Conservation (phyloP, 2,888 invertebrate genomes). For the Selenia dentaria region DNA sequence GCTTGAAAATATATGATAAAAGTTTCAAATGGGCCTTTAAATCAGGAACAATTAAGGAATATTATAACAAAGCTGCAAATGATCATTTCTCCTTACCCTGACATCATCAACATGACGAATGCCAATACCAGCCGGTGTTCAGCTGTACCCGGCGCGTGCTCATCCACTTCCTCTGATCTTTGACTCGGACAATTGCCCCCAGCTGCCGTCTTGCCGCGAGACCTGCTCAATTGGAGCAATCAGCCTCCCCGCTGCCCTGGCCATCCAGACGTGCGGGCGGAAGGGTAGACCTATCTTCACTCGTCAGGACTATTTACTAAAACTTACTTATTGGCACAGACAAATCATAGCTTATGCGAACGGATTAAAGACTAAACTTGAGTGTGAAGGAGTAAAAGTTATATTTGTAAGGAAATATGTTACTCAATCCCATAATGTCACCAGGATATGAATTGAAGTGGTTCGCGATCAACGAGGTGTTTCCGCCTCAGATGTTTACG, state of each 20-base stretch:
- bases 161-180: constrained; percentile 82
- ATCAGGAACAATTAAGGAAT: too few species aligned
- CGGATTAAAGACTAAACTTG: constrained; percentile 18
- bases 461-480: constrained; percentile 80
- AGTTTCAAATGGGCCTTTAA: too few species aligned
- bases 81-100: constrained; percentile 36
- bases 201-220: constrained; percentile 71
- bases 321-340: constrained; percentile 35
- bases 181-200: constrained; percentile 78
- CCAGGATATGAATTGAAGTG: constrained; percentile 81
- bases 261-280: constrained; percentile 31
- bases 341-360: constrained; percentile 3
- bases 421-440: constrained; percentile 80
- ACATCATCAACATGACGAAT: constrained; percentile 46
- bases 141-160: constrained; percentile 55
- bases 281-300: constrained; percentile 40
- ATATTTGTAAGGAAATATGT: constrained; percentile 70
- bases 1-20: too few species aligned
- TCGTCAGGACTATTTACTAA: constrained; percentile 42
- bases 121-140: constrained; percentile 39
- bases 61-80: constrained; percentile 14
- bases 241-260: constrained; percentile 45
- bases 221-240: constrained; percentile 60
- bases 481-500: constrained; percentile 78
- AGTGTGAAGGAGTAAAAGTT: constrained; percentile 18